Evolutionary conservation across 2,113 vertebrate genomes (phyloP), one percentile per base, ranked within the genome.

Genomic region (Sinocyclocheilus maitianheensis): DNA sequence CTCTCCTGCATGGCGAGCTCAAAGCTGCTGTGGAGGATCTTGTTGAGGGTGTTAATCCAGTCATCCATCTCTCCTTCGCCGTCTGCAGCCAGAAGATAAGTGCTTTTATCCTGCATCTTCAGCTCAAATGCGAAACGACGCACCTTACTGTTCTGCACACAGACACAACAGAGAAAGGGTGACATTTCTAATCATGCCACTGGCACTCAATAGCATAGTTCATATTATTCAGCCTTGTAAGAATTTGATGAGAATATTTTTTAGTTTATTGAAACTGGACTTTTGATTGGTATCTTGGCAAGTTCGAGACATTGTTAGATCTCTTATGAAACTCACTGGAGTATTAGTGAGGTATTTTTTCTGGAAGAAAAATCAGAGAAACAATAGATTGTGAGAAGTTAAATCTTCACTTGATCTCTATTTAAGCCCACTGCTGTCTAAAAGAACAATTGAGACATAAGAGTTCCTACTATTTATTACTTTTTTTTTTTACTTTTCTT

Each of bases 71-170:
- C 98, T 0, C 90, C 90, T 63, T 99, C 98, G 4, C 96, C 96
- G 88, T 99, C 98, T 5, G 97, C 97, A 14, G 98, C 97, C 92
- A 99, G 91, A 83, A 99, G 95, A 89, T 97, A 99, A 46, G 96
- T 98, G 90, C 97, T 99, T 92, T 98, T 99, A 88, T 99, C 98
- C 90, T 99, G 98, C 98, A 99, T 99, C 95, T 99, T 99, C 85
- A 99, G 95, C 93, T 99, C 98, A 87, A 99, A 99, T 9, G 97
- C 97, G 86, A 97, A 99, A 16, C 98, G 97, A 18, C 97, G 94
- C 88, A 99, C 97, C 94, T 97, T 98, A 90, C 95, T 97, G 93
- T 98, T 99, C 98, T 99, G 76, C 34, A 16, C 0, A 11, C 9
- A 10, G 9, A 46, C 43, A 43, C 43, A 43, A 43, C 6, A 80